Evolutionary conservation across 2,113 vertebrate species (phyloP).

Genomic region (Mixornis gularis): DNA sequence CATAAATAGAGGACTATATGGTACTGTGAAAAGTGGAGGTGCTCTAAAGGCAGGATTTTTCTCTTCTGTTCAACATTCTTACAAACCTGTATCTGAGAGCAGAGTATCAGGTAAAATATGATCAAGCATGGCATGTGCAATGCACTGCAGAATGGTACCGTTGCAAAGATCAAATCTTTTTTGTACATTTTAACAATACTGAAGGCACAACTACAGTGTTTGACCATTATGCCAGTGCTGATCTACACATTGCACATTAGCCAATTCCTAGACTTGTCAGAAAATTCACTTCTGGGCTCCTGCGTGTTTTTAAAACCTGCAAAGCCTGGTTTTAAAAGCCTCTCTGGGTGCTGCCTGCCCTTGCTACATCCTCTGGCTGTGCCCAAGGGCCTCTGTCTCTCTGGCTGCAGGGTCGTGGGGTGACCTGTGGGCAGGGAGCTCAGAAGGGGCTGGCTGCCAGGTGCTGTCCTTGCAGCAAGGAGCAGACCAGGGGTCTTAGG

Average conservation of each 20-base stretch:
- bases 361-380: not conserved
- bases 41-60: not conserved
- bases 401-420: not conserved
- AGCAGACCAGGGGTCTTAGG: no score
- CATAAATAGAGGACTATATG: not conserved
- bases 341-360: not conserved
- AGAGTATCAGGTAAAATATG: not conserved
- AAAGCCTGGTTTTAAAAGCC: not conserved
- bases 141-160: fast-evolving
- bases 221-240: fast-evolving
- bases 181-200: not conserved
- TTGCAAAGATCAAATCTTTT: not conserved
- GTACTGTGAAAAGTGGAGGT: not conserved
- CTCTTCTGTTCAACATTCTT: not conserved
- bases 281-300: not conserved
- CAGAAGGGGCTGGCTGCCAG: fast-evolving
- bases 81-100: not conserved
- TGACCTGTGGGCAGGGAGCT: not conserved
- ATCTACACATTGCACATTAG: fast-evolving
- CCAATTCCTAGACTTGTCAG: not conserved
- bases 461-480: not conserved
- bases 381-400: not conserved
- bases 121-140: not conserved
- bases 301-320: not conserved
- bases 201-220: not conserved